Base-by-base conservation (phyloP, 2,113 vertebrate species). In the Leptobrachium leishanense region DNA sequence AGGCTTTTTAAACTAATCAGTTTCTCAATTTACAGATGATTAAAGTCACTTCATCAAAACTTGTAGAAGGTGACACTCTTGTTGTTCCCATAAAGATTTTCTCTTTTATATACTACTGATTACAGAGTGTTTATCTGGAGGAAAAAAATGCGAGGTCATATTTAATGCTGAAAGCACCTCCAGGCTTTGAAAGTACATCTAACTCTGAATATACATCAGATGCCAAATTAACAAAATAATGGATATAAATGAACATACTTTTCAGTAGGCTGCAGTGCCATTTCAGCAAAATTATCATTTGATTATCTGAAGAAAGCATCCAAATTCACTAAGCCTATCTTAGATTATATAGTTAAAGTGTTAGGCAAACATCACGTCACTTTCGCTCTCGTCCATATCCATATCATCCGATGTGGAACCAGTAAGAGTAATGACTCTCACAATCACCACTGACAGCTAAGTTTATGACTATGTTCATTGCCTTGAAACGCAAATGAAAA, bases 401-500 rank as follows among this genome's bases (percentile, higher is more conserved):
- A 10, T 53, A 62, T 20, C 59, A 82, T 75, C 69, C 3, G 41
- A 72, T 42, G 6, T 40, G n/a, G 73, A 83, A 43, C 53, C 63
- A 50, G 9, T 13, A 11, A 83, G 84, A 85, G 57, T 87, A 87
- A 86, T 84, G 70, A 83, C 10, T 75, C 20, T 43, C 63, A 75
- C 82, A 84, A 88, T 83, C 64, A 76, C 39, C 31, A 0, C 20
- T 88, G 84, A 85, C 82, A 87, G 68, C 54, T 82, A 82, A 50
- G 77, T 43, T 11, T 82, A 83, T 83, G 67, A 79, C 76, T 79
- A 12, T 40, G 74, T 66, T 46, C 31, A n/a, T 2, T 0, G 2
- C 79, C 76, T 72, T 85, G 77, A 79, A 84, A 86, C 4, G 82
- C 70, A 84, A 78, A 83, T 72, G 39, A 62, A 85, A 86, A 81